A percentile compares a stretch with the other conserved stretches of the same genome.
These are phyloP conservation scores for Marcusenius ussheri DNA, from an alignment of 2,113 vertebrate genomes.

Conservation along the genomic window DNA sequence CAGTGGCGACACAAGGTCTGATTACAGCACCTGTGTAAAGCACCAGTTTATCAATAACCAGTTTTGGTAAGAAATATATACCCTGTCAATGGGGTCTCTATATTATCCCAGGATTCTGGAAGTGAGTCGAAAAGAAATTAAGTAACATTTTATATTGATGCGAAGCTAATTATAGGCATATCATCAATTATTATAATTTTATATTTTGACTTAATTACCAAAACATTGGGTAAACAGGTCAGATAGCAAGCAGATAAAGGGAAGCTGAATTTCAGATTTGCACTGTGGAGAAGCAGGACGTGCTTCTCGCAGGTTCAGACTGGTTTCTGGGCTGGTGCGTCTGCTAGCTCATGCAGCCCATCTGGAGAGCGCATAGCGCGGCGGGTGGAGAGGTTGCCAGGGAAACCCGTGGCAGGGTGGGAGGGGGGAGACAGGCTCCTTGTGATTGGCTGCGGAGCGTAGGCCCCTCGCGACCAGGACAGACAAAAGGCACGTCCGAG, in stretches of 20 bases:
- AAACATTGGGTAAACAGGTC: neutral
- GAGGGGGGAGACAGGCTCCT: constrained; percentile 24
- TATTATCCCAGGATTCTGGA: neutral
- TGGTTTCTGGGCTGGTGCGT: constrained; percentile 17
- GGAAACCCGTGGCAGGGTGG: constrained; percentile 47
- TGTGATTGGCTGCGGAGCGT: constrained; percentile 40
- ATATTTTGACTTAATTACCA: neutral
- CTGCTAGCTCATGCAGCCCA: constrained; percentile 37
- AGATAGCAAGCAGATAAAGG: neutral
- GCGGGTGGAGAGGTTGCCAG: constrained; percentile 45
- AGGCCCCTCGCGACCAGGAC: constrained; percentile 37
- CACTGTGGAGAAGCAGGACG: neutral
- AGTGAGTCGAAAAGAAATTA: neutral
- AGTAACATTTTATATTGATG: neutral
- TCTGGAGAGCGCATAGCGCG: constrained; percentile 46
- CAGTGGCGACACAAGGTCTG: neutral
- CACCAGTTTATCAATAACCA: neutral
- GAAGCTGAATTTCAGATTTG: neutral
- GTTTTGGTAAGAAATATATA: neutral
- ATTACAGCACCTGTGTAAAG: neutral
- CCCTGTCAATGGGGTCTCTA: neutral
- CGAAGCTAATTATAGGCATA: neutral
- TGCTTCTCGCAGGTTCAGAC: neutral
- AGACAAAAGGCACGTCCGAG: constrained; percentile 42
- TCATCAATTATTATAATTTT: neutral